A percentile compares a stretch with the other conserved stretches of the same genome.
These are phyloP conservation scores for Meghimatium bilineatum DNA, from an alignment of 2,888 invertebrate genomes.

Conservation along the genomic window DNA sequence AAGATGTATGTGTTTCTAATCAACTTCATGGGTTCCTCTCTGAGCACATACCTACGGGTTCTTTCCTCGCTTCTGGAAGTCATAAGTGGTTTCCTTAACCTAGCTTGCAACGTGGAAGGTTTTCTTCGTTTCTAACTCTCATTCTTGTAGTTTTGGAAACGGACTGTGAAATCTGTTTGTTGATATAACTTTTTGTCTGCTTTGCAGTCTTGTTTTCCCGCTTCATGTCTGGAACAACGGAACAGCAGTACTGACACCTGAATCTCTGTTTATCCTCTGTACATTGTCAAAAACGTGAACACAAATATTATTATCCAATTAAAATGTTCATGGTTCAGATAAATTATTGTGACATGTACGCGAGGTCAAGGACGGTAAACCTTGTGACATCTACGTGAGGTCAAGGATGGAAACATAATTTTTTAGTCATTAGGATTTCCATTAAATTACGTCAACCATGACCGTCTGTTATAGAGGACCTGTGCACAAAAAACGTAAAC, in stretches of 20 bases:
- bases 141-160: slow-evolving; percentile 11
- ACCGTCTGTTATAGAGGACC: too few species aligned
- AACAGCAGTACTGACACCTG: not conserved
- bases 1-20: slow-evolving; percentile 22
- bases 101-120: not conserved
- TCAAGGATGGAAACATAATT: not conserved
- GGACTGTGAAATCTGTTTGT: not conserved
- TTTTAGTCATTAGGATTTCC: not conserved
- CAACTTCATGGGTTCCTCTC: not conserved
- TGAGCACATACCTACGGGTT: not conserved
- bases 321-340: not conserved
- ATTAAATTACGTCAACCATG: too few species aligned
- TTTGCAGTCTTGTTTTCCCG: not conserved
- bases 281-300: not conserved
- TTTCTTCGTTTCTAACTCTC: not conserved
- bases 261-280: not conserved
- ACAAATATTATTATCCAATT: not conserved
- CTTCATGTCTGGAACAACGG: not conserved
- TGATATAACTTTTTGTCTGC: not conserved
- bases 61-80: slow-evolving; percentile 20
- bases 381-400: not conserved
- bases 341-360: not conserved
- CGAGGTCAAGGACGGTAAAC: not conserved
- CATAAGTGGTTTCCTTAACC: slow-evolving; percentile 29
- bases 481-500: too few species aligned